These are phyloP conservation scores for Plebejus anna DNA, from an alignment of 2,888 invertebrate genomes.

Conservation along the genomic window DNA sequence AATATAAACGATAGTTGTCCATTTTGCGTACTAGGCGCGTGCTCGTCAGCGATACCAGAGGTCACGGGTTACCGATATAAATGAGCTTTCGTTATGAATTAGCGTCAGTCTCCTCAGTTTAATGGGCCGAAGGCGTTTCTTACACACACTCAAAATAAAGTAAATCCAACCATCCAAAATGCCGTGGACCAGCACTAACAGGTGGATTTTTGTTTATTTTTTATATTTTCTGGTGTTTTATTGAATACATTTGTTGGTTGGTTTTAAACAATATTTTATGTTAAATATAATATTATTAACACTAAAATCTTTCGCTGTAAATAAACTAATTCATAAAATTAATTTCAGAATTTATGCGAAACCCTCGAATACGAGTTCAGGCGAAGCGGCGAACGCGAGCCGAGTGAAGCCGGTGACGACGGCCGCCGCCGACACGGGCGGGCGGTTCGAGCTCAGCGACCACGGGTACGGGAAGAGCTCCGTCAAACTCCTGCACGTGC, in stretches of 20 bases:
- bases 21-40: conserved; percentile 60
- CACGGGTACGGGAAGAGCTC: conserved; percentile 87
- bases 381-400: conserved; percentile 43
- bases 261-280: background rate
- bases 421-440: conserved; percentile 67
- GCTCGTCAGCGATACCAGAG: conserved; percentile 61
- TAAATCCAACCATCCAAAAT: conserved; percentile 55
- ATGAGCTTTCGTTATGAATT: conserved; percentile 45
- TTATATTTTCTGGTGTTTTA: background rate
- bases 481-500: conserved; percentile 86
- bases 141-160: conserved; percentile 70
- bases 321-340: background rate
- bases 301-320: background rate
- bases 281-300: background rate
- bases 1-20: conserved; percentile 42
- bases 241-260: background rate
- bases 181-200: conserved; percentile 77
- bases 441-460: conserved; percentile 81
- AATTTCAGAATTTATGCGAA: conserved; percentile 71
- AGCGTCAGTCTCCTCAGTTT: conserved; percentile 53
- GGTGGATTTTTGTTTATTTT: conserved; percentile 45
- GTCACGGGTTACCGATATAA: conserved; percentile 69
- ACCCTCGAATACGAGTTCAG: conserved; percentile 67
- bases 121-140: conserved; percentile 65
- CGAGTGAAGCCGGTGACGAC: conserved; percentile 48